Base-by-base conservation (phyloP, 2,888 invertebrate genomes). In the Eupsilia transversa region DNA sequence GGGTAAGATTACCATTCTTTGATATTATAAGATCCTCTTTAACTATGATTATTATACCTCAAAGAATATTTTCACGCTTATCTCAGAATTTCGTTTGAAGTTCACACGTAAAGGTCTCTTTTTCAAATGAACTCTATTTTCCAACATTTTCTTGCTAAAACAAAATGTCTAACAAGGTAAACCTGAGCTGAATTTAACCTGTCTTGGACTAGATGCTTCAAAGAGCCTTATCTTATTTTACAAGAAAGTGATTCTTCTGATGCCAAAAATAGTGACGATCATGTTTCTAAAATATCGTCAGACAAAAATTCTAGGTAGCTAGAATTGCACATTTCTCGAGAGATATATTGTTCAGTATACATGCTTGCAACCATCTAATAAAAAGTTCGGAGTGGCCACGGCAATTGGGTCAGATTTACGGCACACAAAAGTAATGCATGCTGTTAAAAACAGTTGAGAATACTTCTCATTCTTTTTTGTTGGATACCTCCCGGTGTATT, bases 371-470 rank as follows among this genome's bases (percentile, higher is more conserved):
- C 30, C 20, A 12, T 27, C 3, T 30, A 64, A 60, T 54, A 57
- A 63, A 72, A 35, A 60, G 46, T 65, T 65, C 35, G 17, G 38
- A 41, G 20, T 56, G 41, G 38, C 20, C 20, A 52, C 67, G 68
- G 57, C 41, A 73, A 69, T 72, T 73, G 71, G 41, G 54, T 72
- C 66, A 59, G n/a, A 79, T 79, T 84, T 74, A 73, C 41, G 46
- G 20, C 57, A 59, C 23, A 57, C 59, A 49, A 66, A 65, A 69
- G n/a, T 54, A 83, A 71, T 64, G 27, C 30, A 66, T 33, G 35
- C 52, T 57, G 41, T 27, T 52, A n/a, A 49, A 61, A 74, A 43
- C 35, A 59, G 38, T 61, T 1, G 41, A 65, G 7, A 64, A 70
- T 60, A 38, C 70, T 56, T 60, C 3, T 66, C 75, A 78, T 65